phyloP scores from a whole-genome alignment of 2,888 invertebrate genomes.

The Amphipyra berbera region DNA sequence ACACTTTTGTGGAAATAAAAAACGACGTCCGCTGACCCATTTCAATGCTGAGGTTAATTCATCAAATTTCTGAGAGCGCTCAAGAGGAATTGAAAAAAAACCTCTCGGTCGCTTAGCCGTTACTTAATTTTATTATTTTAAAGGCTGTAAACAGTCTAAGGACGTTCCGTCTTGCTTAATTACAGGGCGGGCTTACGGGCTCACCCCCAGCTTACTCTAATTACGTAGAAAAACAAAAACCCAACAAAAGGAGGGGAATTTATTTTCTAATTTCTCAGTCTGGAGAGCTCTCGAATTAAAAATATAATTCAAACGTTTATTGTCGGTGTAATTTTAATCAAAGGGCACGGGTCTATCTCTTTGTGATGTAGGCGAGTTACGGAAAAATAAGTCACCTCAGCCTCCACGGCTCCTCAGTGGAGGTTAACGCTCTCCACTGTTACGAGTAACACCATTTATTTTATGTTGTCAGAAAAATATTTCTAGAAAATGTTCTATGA shows the following conservation, averaged over 20 bases:
- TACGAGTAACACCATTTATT: conserved; percentile 11
- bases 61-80: conserved; percentile 57
- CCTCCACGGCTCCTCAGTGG: neutral
- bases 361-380: conserved; percentile 39
- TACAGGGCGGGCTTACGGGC: conserved; percentile 77
- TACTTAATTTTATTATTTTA: conserved; percentile 81
- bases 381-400: conserved; percentile 37
- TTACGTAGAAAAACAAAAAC: conserved; percentile 86
- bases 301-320: conserved; percentile 76
- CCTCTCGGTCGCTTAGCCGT: conserved; percentile 64
- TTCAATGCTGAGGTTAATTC: conserved; percentile 59
- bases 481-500: neutral
- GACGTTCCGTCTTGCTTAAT: conserved; percentile 84
- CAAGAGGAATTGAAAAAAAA: conserved; percentile 55
- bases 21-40: conserved; percentile 45
- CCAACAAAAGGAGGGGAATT: conserved; percentile 77
- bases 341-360: conserved; percentile 58
- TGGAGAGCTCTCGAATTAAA: conserved; percentile 76
- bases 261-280: conserved; percentile 84
- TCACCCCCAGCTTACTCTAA: conserved; percentile 81
- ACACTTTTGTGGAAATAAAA: conserved; percentile 51
- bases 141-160: conserved; percentile 75
- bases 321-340: conserved; percentile 73
- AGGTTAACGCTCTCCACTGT: conserved; percentile 1
- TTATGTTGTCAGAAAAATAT: conserved; percentile 14